Evolutionary conservation across 1,140 invertebrate genomes (phyloP).

Genomic region (Latrodectus geometricus): DNA sequence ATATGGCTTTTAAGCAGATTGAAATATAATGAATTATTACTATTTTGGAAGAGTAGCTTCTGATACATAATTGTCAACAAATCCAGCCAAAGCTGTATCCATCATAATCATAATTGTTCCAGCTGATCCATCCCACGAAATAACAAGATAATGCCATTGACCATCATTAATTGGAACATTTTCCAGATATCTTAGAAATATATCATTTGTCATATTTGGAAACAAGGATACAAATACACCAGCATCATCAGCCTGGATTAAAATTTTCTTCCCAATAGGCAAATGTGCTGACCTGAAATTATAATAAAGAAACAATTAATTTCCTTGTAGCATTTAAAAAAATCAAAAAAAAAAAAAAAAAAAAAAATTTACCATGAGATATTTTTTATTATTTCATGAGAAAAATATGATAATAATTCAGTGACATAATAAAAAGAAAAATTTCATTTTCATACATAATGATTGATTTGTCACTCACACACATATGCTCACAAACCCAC

Average conservation of each 20-base stretch:
- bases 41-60: conserved; percentile 76
- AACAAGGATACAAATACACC: conserved; percentile 91
- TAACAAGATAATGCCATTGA: conserved; percentile 95
- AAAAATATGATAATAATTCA: background rate
- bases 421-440: background rate
- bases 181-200: conserved; percentile 90
- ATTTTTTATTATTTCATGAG: background rate
- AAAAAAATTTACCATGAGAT: background rate
- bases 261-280: conserved; percentile 79
- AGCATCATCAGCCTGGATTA: conserved; percentile 90
- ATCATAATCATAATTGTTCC: conserved; percentile 85
- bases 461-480: too few species aligned
- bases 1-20: too few species aligned
- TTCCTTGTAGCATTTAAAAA: background rate
- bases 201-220: conserved; percentile 82
- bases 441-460: background rate
- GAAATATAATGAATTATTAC: conserved; percentile 72
- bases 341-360: background rate
- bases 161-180: conserved; percentile 92
- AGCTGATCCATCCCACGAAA: conserved; percentile 92
- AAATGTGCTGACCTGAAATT: conserved; percentile 76
- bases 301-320: conserved; percentile 3
- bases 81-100: conserved; percentile 91
- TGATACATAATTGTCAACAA: conserved; percentile 75
- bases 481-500: too few species aligned